These are phyloP conservation scores for Littorina saxatilis DNA, from an alignment of 1,140 invertebrate genomes.

Conservation along the genomic window DNA sequence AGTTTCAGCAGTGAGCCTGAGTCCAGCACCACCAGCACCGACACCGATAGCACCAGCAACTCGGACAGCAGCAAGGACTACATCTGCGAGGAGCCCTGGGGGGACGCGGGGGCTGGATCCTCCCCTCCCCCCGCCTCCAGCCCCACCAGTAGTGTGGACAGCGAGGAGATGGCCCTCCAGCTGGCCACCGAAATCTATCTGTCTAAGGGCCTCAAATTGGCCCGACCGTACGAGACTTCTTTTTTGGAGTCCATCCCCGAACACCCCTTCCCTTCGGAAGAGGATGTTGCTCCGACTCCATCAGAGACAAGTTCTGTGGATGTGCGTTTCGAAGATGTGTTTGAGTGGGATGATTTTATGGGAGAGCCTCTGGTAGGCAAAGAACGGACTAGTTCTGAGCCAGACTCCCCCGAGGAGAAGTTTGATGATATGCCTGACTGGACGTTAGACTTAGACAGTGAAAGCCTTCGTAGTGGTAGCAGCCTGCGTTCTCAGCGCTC, in stretches of 20 bases:
- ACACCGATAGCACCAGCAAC: conserved; percentile 25
- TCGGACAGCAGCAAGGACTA: conserved; percentile 18
- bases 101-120: neutral
- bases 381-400: conserved; percentile 35
- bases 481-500: conserved; percentile 33
- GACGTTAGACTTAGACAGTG: conserved; percentile 60
- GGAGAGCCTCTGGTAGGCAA: conserved; percentile 63
- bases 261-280: conserved; percentile 55
- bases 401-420: conserved; percentile 51
- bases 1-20: conserved; percentile 1
- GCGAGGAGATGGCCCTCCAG: conserved; percentile 54
- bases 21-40: neutral
- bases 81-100: conserved; percentile 28
- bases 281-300: conserved; percentile 32
- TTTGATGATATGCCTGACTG: conserved; percentile 66
- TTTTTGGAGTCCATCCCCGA: conserved; percentile 68
- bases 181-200: conserved; percentile 66
- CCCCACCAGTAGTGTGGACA: conserved; percentile 20
- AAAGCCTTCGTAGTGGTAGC: conserved; percentile 34
- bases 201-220: conserved; percentile 59
- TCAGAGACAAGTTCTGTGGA: conserved; percentile 53
- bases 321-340: conserved; percentile 59
- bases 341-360: conserved; percentile 71
- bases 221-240: conserved; percentile 40
- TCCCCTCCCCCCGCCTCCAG: neutral